A percentile compares a stretch with the other conserved stretches of the same genome.
Conservation (phyloP, 2,888 invertebrate species). For the Mayetiola destructor region DNA sequence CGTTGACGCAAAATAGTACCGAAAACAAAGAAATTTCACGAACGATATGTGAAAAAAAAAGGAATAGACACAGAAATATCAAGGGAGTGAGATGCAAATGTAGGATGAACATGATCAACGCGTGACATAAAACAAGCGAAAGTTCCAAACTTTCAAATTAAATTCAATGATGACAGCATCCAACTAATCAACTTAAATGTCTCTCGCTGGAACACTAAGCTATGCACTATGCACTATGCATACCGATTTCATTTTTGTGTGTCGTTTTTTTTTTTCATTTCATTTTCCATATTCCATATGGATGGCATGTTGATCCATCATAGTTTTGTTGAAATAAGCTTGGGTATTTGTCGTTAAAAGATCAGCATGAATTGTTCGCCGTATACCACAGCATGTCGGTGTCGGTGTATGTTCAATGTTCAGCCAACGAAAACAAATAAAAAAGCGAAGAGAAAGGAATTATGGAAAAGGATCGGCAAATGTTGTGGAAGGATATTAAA, state of each 20-base stretch:
- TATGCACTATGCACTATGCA: constrained; percentile 5
- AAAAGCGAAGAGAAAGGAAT: background rate
- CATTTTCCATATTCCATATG: background rate
- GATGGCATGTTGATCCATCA: background rate
- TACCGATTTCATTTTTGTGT: background rate
- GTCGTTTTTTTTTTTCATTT: background rate
- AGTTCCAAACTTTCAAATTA: constrained; percentile 14
- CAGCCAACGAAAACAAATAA: background rate
- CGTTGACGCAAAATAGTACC: background rate
- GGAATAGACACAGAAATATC: too few species aligned
- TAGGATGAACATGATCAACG: too few species aligned
- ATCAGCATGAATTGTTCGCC: background rate
- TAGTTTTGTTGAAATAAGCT: background rate
- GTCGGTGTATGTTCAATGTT: background rate
- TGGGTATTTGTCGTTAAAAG: background rate
- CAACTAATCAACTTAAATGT: constrained; percentile 17
- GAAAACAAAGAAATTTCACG: background rate
- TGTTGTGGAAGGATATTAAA: constrained; percentile 5
- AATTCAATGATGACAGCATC: constrained; percentile 15
- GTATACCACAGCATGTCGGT: background rate
- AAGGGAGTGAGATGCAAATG: too few species aligned
- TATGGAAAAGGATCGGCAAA: background rate
- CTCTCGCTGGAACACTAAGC: constrained; percentile 15
- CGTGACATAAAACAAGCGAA: background rate
- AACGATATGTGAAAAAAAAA: background rate